Percentiles rank a stretch among this genome's conserved stretches.
Evolutionary conservation across 2,797 vertebrate species (phyloP).

Genomic region (Synanceia verrucosa): DNA sequence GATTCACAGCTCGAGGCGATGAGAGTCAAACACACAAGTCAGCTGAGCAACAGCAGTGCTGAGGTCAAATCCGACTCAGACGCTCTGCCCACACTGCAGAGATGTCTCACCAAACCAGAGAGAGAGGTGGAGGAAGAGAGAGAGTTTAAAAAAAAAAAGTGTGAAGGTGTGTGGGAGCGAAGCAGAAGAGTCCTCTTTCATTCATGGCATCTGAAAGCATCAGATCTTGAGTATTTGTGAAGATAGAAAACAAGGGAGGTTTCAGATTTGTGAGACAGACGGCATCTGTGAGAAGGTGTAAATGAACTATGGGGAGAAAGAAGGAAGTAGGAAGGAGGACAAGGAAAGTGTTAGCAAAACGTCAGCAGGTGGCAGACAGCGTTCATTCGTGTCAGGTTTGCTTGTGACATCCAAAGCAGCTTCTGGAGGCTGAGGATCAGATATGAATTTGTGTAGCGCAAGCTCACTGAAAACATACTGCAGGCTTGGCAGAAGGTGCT

Average conservation of each 20-base stretch:
- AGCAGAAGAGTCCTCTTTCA: slow-evolving; percentile 38
- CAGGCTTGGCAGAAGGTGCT: slow-evolving; percentile 28
- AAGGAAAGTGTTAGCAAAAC: slow-evolving; percentile 11
- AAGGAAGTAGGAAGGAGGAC: not conserved
- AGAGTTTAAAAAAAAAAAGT: slow-evolving; percentile 10
- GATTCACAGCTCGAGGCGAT: slow-evolving; percentile 35
- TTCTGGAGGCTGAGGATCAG: slow-evolving; percentile 13
- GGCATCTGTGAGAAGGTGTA: slow-evolving; percentile 2
- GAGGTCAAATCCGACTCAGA: slow-evolving; percentile 73
- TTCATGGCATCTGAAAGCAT: slow-evolving; percentile 45
- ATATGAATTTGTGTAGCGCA: slow-evolving; percentile 10
- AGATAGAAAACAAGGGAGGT: not conserved
- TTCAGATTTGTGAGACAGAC: not conserved
- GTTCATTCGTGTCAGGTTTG: slow-evolving; percentile 21
- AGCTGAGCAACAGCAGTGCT: slow-evolving; percentile 64
- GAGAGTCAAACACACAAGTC: slow-evolving; percentile 64
- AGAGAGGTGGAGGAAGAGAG: slow-evolving; percentile 18
- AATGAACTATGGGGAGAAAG: slow-evolving; percentile 1
- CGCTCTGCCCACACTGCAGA: slow-evolving; percentile 72
- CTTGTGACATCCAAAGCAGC: slow-evolving; percentile 7
- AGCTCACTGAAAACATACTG: slow-evolving; percentile 28
- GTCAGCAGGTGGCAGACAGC: slow-evolving; percentile 7
- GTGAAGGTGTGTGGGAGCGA: slow-evolving; percentile 54
- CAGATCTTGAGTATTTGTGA: slow-evolving; percentile 2
- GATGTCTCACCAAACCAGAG: slow-evolving; percentile 63